Base-by-base conservation (phyloP, 2,888 invertebrate genomes). In the Poecilobothrus nobilitatus region DNA sequence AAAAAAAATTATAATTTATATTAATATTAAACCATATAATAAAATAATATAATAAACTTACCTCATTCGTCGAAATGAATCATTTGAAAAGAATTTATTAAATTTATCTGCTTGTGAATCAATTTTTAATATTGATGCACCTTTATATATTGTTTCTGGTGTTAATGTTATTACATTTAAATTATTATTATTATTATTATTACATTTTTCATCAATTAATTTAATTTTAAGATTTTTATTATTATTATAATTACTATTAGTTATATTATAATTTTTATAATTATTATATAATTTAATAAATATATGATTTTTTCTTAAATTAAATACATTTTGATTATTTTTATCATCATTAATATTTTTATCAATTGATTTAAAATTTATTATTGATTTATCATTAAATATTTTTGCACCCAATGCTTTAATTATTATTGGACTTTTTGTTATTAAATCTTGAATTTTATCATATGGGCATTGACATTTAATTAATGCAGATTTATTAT, bases 141-240 rank as follows among this genome's bases (percentile, higher is more conserved):
- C 81, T 75, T 81, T 81, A 76, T 81, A 81, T 74, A 81, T 78
- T 70, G 81, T 81, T 75, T 79, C 80, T 71, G 81, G 81, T 74
- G 80, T 80, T 77, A 81, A 79, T 76, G 81, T 80, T 76, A 81
- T 81, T 78, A 80, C 77, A 77, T 79, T 76, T 72, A 78, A 74
- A 72, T 76, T 65, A 33, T 22, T 53, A 53, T 53, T 53, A 53
- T 53, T 63, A 22, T 63, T 63, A 63, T 63, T 18, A 27, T 63
- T 63, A 62, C 21, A 20, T 20, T 20, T 61, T 4, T 20, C 61
- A 61, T 61, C 61, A 61, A 20, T 20, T 8, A 20, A 61, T 20
- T 61, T 20, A 61, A 61, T 61, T 4, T 27, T 27, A 27, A 27
- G 53, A 69, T 71, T 68, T 71, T 68, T 21, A n/a, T 67, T 67